A percentile compares a stretch with the other conserved stretches of the same genome.
These are phyloP conservation scores for Trachemys scripta DNA, from an alignment of 2,113 vertebrate species.

Conservation along the genomic window DNA sequence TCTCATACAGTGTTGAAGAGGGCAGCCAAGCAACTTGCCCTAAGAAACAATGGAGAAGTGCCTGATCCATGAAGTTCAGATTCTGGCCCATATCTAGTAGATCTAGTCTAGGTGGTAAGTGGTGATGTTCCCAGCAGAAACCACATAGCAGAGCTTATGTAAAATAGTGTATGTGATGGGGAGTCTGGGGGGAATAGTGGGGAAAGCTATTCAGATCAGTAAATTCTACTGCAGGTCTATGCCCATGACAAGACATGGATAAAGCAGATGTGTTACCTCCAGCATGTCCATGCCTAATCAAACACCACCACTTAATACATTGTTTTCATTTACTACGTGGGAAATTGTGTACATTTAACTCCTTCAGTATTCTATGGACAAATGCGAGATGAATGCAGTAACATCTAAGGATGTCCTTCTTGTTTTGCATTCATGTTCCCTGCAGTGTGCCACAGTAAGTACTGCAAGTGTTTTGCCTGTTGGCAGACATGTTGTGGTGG, in stretches of 20 bases:
- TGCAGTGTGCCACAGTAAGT: background rate
- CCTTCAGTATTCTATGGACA: background rate
- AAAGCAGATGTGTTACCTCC: background rate
- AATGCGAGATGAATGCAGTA: background rate
- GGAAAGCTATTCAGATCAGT: constrained; percentile 36
- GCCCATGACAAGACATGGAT: background rate
- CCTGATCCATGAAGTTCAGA: background rate
- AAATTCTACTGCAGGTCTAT: constrained; percentile 23
- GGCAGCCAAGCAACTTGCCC: background rate
- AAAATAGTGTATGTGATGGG: constrained; percentile 8
- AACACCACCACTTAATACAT: background rate
- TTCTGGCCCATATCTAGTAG: background rate
- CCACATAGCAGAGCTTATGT: background rate
- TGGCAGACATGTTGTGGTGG: background rate
- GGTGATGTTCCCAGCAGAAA: background rate
- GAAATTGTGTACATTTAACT: background rate
- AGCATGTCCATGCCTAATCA: background rate
- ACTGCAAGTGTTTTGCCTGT: background rate
- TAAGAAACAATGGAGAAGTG: background rate
- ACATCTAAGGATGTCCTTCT: background rate
- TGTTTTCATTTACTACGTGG: background rate
- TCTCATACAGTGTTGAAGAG: background rate
- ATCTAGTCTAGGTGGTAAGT: background rate
- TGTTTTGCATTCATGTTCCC: background rate
- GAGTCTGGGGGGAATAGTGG: background rate